Percentiles rank a stretch among this genome's conserved stretches.
Conservation (phyloP, 2,888 invertebrate species). For the Rotaria magnacalcarata region DNA sequence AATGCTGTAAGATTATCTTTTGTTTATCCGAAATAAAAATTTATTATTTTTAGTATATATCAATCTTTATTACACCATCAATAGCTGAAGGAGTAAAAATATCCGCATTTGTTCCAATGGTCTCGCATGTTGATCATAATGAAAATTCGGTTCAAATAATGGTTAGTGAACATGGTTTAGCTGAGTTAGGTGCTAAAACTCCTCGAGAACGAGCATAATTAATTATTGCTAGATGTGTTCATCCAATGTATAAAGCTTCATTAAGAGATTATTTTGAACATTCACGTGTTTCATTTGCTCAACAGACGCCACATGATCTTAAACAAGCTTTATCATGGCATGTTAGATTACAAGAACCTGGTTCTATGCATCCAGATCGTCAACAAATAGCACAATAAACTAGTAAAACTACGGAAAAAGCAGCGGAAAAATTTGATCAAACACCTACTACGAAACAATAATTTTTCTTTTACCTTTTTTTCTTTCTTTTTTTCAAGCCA, state of each 20-base stretch:
- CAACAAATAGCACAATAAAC: too few species aligned
- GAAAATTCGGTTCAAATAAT: not conserved
- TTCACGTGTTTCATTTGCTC: not conserved
- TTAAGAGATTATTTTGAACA: not conserved
- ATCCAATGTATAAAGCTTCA: not conserved
- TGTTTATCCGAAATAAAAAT: not conserved
- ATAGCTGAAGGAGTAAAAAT: not conserved
- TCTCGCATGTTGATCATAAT: constrained; percentile 12
- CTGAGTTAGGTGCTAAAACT: constrained; percentile 14
- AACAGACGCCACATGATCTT: constrained; percentile 36
- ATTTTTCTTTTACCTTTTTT: too few species aligned
- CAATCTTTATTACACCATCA: constrained; percentile 4
- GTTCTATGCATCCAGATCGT: not conserved
- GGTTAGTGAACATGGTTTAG: constrained; percentile 33
- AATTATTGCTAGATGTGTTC: constrained; percentile 25
- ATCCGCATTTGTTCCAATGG: constrained; percentile 23
- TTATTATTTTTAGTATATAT: not conserved
- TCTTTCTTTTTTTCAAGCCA: not conserved
- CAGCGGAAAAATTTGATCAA: not conserved
- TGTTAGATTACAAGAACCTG: not conserved
- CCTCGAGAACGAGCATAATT: not conserved
- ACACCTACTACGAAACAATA: not conserved
- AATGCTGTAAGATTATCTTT: not conserved
- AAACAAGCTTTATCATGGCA: not conserved
- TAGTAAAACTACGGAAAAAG: not conserved